Conservation (phyloP, 2,113 vertebrate genomes). For the Scolopax mira region DNA sequence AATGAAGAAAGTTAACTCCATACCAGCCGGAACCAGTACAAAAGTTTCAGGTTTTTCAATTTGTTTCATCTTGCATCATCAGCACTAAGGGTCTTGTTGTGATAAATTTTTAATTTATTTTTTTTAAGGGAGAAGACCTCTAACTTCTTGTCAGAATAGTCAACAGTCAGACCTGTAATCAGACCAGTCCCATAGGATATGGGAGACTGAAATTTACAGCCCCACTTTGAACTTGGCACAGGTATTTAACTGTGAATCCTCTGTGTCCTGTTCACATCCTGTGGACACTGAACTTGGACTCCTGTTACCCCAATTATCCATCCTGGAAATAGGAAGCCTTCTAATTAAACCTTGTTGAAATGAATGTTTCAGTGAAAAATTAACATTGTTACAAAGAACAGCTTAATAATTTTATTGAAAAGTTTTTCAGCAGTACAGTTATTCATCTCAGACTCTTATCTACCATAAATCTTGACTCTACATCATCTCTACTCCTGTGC, state of each 20-base stretch:
- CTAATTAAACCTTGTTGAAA: background rate
- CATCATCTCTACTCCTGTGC: background rate
- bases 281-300: background rate
- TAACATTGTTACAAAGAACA: background rate
- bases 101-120: background rate
- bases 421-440: background rate
- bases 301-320: background rate
- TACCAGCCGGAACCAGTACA: background rate
- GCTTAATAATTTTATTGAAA: background rate
- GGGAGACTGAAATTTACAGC: background rate
- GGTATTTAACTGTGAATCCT: background rate
- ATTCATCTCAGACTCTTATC: background rate
- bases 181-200: background rate
- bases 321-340: background rate
- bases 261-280: background rate
- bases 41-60: background rate
- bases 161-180: background rate
- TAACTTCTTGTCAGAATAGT: background rate
- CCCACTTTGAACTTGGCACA: background rate
- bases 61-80: background rate
- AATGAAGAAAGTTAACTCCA: background rate
- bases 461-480: background rate
- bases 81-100: background rate
- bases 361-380: background rate
- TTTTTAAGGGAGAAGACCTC: background rate